phyloP scores from a whole-genome alignment of 2,113 vertebrate genomes.

The Scomber scombrus region DNA sequence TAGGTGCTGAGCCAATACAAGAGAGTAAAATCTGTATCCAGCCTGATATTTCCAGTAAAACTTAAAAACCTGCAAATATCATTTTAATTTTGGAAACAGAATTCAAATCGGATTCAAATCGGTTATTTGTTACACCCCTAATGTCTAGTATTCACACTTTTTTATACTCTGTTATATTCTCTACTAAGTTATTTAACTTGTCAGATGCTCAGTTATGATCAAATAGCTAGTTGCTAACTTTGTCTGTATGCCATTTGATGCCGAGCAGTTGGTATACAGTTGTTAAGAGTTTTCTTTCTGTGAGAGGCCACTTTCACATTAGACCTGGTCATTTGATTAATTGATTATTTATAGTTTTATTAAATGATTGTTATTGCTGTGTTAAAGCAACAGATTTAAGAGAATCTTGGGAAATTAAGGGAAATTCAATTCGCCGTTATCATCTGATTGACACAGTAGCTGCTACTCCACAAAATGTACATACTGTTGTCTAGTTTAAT shows the following conservation, averaged over 20 bases:
- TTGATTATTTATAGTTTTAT: background rate
- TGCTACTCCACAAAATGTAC: background rate
- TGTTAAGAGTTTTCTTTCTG: no score
- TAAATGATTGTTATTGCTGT: background rate
- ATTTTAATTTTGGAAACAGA: no score
- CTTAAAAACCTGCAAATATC: no score
- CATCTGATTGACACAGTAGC: background rate
- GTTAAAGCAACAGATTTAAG: background rate
- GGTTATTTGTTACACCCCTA: no score
- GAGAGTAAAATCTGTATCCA: no score
- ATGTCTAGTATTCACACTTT: no score
- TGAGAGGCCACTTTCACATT: no score
- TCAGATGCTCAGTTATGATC: background rate
- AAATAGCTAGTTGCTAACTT: background rate
- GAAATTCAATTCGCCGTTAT: constrained; percentile 1
- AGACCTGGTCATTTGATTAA: background rate
- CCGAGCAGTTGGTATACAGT: no score
- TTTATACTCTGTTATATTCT: no score
- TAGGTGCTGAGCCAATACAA: no score
- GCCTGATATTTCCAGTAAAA: no score
- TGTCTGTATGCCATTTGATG: background rate
- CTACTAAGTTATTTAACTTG: background rate
- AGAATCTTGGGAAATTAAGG: background rate
- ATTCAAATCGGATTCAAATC: no score
- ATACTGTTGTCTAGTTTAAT: background rate